Evolutionary conservation across 2,113 vertebrate genomes (phyloP), one percentile per base, ranked within the genome.

Genomic region (Cichladusa arquata): DNA sequence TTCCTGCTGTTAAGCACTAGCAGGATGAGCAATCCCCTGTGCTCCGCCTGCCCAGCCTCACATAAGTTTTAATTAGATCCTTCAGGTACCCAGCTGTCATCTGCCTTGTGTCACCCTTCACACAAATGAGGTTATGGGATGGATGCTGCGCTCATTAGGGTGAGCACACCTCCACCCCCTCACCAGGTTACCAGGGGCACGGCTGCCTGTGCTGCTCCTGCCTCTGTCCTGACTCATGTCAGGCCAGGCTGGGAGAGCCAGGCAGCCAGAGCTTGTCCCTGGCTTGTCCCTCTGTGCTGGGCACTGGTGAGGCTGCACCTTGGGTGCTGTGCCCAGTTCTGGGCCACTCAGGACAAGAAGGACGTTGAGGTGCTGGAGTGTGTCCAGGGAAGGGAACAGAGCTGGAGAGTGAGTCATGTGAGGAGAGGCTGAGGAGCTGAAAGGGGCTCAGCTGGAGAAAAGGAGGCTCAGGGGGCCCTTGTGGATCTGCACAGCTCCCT

Each of bases 81-180:
- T 87, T 92, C 72, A 95, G 94, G 95, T 95, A 85, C 73, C 31
- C 80, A 83, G 94, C 81, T 33, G 11, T 7, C 85, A 87, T 97
- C 96, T 97, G 96, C 95, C 96, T 97, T 95, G 94, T 85, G 88
- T 97, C 96, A 96, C 24, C 96, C 96, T 88, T 82, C 90, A n/a
- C 84, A 38, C 78, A 97, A 97, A 97, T 5, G 44, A 96, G 92
- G 95, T 97, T 97, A 96, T 64, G 76, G 67, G 34, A 67, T 54
- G 19, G 26, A 85, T 67, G 78, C 73, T 57, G 38, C 1, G 3
- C 92, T 93, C 82, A 74, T 96, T 94, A 88, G 5, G 8, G 61
- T 1, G 7, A 84, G 80, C 71, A 19, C 93, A 88, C 81, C 91
- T 87, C 86, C 78, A n/a, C 3, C 1, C 85, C 6, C 64, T 92